These are phyloP conservation scores for Tipula unca DNA, from an alignment of 2,888 invertebrate species.

Conservation along the genomic window DNA sequence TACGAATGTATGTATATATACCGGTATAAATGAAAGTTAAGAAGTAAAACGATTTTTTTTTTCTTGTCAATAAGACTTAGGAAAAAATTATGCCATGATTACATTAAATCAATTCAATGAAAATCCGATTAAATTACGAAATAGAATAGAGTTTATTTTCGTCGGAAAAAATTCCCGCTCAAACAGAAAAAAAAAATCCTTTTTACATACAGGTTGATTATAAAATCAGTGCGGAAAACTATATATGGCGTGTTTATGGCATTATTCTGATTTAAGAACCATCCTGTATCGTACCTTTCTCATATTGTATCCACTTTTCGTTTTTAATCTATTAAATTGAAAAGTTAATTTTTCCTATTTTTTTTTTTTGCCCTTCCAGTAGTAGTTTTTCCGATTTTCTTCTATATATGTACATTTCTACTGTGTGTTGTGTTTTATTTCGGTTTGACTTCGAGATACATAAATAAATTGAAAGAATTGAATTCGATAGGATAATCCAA, in stretches of 20 bases:
- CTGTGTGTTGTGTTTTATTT: background rate
- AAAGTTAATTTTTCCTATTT: background rate
- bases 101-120: slow-evolving; percentile 14
- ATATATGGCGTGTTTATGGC: no score
- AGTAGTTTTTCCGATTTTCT: background rate
- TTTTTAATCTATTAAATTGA: slow-evolving; percentile 14
- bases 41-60: background rate
- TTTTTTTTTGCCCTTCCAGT: background rate
- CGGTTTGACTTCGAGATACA: background rate
- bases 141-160: background rate
- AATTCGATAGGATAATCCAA: slow-evolving; percentile 8
- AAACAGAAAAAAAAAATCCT: background rate
- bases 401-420: background rate
- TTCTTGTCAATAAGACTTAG: background rate
- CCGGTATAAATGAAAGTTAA: background rate
- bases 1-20: no score
- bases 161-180: background rate
- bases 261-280: no score
- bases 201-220: background rate
- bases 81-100: background rate
- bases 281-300: no score
- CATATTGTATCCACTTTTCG: background rate
- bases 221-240: background rate
- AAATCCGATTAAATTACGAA: slow-evolving; percentile 2
- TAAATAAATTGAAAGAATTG: background rate